Evolutionary conservation across 2,797 vertebrate species (phyloP), one percentile per base, ranked within the genome.

Genomic region (Nannoperca obscura): DNA sequence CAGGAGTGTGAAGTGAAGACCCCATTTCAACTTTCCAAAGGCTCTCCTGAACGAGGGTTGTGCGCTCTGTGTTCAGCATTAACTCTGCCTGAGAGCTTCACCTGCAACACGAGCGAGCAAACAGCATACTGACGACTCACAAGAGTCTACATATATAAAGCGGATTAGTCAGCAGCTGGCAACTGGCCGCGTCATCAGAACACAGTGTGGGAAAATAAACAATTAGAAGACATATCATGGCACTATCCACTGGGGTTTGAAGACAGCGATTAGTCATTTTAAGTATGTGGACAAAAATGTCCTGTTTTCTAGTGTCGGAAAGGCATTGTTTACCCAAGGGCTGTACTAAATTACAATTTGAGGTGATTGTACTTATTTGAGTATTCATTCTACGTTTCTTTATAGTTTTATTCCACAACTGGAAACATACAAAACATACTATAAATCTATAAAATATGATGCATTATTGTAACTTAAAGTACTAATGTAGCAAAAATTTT

Each of bases 201-300:
- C 69, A 60, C 63, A 53, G 24, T 20, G 78, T 47, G 50, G 36
- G 60, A 66, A 84, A 46, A 71, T 69, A 34, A 77, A 71, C 65
- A 61, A n/a, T 66, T 14, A 62, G 42, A 59, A 34, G 4, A 30
- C 27, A n/a, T 54, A 38, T 2, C 20, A 20, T 10, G 9, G 7
- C 17, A 40, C 40, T 46, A 34, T 57, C 73, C 53, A 30, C 59
- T 52, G 53, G 57, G 55, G 36, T 66, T 57, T 38, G 14, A 38
- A 36, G 14, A 53, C 4, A 17, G 66, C 10, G 2, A 59, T 57
- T 53, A 66, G 17, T 76, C 50, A 49, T 61, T 55, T 60, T 15
- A 49, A 68, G 13, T 61, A 24, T 30, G 70, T 34, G 49, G 46
- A 14, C 7, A 59, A 55, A 49, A n/a, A 63, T 13, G 60, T 63